Percentiles rank a stretch among this genome's conserved stretches.
Evolutionary conservation across 1,140 invertebrate species (phyloP).

Genomic region (Epicauta chinensis): DNA sequence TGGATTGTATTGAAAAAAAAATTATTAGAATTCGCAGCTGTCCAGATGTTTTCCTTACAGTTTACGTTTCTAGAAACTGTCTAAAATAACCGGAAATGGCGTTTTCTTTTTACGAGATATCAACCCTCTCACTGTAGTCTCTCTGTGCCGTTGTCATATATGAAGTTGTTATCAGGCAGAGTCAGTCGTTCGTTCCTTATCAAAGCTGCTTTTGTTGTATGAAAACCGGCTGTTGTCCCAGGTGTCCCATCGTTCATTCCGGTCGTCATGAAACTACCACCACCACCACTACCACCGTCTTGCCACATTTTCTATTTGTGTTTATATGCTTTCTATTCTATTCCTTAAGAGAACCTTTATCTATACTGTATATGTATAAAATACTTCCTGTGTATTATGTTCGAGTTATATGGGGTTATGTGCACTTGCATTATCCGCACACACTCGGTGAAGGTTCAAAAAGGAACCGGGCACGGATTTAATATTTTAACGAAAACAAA

Average conservation of each 20-base stretch:
- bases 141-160: neutral
- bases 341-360: neutral
- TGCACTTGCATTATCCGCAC: too few relatives aligned
- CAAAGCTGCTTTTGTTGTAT: neutral
- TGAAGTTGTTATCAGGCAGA: conserved; percentile 1
- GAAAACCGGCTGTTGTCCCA: conserved; percentile 2
- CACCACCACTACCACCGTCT: neutral
- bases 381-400: conserved; percentile 6
- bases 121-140: neutral
- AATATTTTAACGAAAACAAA: too few relatives aligned
- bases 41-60: neutral
- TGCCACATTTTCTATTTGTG: conserved; percentile 4
- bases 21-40: neutral
- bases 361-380: neutral
- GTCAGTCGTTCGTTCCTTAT: neutral
- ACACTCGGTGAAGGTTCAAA: too few relatives aligned
- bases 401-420: neutral
- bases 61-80: too few relatives aligned
- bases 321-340: neutral
- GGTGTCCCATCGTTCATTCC: conserved; percentile 10
- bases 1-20: too few relatives aligned
- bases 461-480: too few relatives aligned
- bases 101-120: neutral
- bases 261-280: conserved; percentile 1
- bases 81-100: neutral